phyloP scores from a whole-genome alignment of 2,113 vertebrate genomes.

The Lamprotornis superbus region DNA sequence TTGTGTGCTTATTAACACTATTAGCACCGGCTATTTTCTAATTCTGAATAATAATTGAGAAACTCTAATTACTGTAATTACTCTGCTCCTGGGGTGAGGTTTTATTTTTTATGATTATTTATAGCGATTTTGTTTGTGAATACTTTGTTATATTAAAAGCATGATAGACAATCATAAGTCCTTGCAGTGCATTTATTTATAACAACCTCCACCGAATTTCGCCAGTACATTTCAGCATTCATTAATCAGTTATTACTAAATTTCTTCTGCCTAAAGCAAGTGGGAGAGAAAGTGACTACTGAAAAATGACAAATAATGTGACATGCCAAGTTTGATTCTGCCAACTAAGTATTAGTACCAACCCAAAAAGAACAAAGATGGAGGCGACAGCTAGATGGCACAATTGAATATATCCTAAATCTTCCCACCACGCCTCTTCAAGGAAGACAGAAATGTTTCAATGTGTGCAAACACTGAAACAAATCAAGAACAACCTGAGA shows the following conservation, averaged over 20 bases:
- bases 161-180: background rate
- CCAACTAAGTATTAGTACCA: background rate
- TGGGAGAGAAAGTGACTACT: background rate
- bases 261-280: conserved; percentile 8
- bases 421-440: background rate
- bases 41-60: conserved; percentile 28
- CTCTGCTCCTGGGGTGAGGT: background rate
- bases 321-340: background rate
- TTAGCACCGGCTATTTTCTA: conserved; percentile 40
- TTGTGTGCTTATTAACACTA: conserved; percentile 51
- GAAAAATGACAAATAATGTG: conserved; percentile 14
- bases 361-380: background rate
- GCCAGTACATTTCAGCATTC: background rate
- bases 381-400: conserved; percentile 13
- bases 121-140: background rate
- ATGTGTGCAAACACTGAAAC: background rate
- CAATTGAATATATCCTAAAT: background rate
- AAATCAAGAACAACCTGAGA: background rate
- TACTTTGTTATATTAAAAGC: conserved; percentile 22
- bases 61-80: conserved; percentile 60
- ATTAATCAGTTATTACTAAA: conserved; percentile 6
- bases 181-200: background rate
- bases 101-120: conserved; percentile 50
- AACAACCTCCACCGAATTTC: background rate
- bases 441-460: background rate